These are phyloP conservation scores for Bagarius yarrelli DNA, from an alignment of 2,113 vertebrate genomes.

Conservation along the genomic window DNA sequence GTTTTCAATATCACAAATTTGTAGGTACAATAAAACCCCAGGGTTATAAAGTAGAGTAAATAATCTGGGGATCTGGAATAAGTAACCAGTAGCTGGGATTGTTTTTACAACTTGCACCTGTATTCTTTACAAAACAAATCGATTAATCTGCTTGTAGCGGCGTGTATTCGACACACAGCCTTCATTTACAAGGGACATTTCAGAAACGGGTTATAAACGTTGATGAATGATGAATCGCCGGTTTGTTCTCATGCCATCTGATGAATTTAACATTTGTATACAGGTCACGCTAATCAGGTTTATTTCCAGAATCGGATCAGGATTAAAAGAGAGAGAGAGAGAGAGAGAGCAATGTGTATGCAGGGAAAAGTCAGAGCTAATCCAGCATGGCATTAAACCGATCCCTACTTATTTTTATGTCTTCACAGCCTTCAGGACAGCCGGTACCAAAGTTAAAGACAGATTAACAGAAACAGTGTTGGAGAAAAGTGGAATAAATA, in stretches of 20 bases:
- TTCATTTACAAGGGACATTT: constrained; percentile 8
- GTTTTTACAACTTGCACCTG: neutral
- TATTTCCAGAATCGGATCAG: too few species aligned
- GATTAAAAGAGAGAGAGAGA: too few species aligned
- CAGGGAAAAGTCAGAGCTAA: neutral
- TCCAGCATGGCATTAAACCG: neutral
- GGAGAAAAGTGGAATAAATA: neutral
- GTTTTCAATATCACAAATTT: neutral
- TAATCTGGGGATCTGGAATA: neutral
- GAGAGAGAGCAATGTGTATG: too few species aligned
- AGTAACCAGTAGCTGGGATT: neutral
- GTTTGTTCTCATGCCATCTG: constrained; percentile 7
- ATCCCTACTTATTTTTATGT: neutral
- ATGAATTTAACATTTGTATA: constrained; percentile 4
- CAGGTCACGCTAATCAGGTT: constrained; percentile 3
- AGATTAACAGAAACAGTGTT: neutral
- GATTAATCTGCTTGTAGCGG: neutral
- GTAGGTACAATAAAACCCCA: neutral
- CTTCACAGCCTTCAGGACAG: neutral
- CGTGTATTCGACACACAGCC: neutral
- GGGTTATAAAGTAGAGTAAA: neutral
- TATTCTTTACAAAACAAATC: neutral
- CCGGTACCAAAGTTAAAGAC: neutral
- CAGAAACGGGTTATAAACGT: too few species aligned
- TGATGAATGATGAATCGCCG: neutral